Conservation (phyloP, 2,113 vertebrate genomes). For the Coryphaenoides rupestris region DNA sequence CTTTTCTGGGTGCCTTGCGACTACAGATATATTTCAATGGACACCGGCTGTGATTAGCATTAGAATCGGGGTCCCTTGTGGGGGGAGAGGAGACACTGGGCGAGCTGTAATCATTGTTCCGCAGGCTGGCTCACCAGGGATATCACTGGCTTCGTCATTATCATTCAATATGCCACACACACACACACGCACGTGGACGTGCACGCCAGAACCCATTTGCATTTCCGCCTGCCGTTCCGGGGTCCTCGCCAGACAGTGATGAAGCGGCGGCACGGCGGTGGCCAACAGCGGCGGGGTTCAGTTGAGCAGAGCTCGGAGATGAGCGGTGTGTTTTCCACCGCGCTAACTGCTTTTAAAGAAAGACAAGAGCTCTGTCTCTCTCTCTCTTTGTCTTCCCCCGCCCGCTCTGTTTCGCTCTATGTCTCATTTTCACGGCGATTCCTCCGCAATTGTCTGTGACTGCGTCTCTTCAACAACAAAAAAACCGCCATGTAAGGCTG, state of each 20-base stretch:
- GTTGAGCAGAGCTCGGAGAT: background rate
- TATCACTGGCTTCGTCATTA: conserved; percentile 44
- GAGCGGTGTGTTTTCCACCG: conserved; percentile 2
- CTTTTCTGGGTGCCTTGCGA: conserved; percentile 31
- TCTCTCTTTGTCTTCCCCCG: too few species aligned
- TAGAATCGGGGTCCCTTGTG: conserved; percentile 51
- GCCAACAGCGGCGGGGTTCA: conserved; percentile 7
- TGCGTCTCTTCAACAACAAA: background rate
- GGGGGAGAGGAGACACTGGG: conserved; percentile 39
- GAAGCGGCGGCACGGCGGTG: background rate
- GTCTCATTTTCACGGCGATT: conserved; percentile 14
- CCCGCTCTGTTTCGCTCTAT: background rate
- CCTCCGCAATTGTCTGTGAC: conserved; percentile 2
- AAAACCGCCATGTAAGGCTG: conserved; percentile 27
- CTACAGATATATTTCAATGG: conserved; percentile 45
- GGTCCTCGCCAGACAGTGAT: conserved; percentile 39
- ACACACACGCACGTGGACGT: conserved; percentile 15
- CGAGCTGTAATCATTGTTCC: conserved; percentile 68
- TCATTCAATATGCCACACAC: conserved; percentile 50
- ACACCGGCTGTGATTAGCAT: conserved; percentile 55
- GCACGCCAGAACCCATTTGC: conserved; percentile 38
- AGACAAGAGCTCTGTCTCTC: conserved; percentile 3
- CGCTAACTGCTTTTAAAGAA: conserved; percentile 9
- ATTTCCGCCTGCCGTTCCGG: conserved; percentile 30
- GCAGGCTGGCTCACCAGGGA: conserved; percentile 54